Evolutionary conservation across 2,113 vertebrate species (phyloP).

Genomic region (Triplophysa dalaica): DNA sequence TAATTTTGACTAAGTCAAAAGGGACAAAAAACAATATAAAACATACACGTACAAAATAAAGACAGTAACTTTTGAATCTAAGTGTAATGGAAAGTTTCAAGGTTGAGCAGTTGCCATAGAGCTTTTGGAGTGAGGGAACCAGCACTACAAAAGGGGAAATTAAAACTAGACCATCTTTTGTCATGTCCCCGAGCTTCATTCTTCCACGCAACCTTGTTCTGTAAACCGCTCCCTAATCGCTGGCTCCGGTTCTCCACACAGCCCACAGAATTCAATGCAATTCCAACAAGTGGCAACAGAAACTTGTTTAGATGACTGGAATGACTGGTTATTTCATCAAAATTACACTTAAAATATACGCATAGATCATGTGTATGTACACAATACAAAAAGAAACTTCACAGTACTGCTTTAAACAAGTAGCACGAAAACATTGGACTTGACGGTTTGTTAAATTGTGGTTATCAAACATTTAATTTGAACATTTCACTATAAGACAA

Average conservation of each 20-base stretch:
- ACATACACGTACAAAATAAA: constrained; percentile 13
- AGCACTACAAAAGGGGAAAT: constrained; percentile 41
- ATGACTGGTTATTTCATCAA: constrained; percentile 56
- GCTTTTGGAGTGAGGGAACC: constrained; percentile 12
- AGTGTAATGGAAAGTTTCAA: constrained; percentile 15
- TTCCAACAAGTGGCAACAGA: constrained; percentile 22
- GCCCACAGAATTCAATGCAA: constrained; percentile 38
- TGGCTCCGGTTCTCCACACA: constrained; percentile 27
- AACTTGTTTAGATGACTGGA: constrained; percentile 38
- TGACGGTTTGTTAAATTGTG: not conserved
- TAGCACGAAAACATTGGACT: not conserved
- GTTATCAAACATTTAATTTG: not conserved
- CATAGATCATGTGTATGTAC: constrained; percentile 53
- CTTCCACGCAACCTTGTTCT: constrained; percentile 10
- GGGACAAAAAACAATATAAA: constrained; percentile 11
- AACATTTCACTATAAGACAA: not conserved
- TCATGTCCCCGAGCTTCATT: constrained; percentile 16
- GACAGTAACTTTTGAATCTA: not conserved
- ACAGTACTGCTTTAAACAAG: constrained; percentile 52
- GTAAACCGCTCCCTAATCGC: constrained; percentile 28
- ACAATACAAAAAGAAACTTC: constrained; percentile 59
- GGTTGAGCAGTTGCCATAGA: constrained; percentile 47
- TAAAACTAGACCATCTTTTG: constrained; percentile 52
- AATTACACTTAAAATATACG: constrained; percentile 42
- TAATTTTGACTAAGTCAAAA: constrained; percentile 39